These are phyloP conservation scores for Dendroctonus valens DNA, from an alignment of 1,140 invertebrate genomes.

Conservation along the genomic window DNA sequence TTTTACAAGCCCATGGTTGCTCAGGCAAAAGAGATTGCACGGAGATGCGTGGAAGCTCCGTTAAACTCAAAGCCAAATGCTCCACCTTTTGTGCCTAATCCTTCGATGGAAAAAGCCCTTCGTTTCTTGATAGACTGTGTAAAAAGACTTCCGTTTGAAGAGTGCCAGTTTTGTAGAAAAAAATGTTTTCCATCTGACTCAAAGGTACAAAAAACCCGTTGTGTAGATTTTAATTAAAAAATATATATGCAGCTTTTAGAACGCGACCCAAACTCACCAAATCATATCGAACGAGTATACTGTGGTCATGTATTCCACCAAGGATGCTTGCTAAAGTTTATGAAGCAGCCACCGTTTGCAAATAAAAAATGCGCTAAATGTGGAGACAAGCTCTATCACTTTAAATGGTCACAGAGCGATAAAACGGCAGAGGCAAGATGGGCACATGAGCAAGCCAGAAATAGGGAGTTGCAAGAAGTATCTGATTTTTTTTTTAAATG, in stretches of 20 bases:
- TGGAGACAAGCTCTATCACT: constrained; percentile 67
- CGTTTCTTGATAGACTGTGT: constrained; percentile 65
- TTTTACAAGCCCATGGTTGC: constrained; percentile 62
- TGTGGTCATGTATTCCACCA: constrained; percentile 76
- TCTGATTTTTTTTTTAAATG: constrained; percentile 65
- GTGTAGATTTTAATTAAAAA: constrained; percentile 4
- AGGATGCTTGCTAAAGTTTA: constrained; percentile 67
- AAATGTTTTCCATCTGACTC: constrained; percentile 62
- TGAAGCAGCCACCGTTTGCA: constrained; percentile 75
- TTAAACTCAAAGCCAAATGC: constrained; percentile 54
- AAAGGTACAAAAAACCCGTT: constrained; percentile 44
- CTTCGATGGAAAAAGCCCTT: constrained; percentile 61
- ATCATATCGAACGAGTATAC: constrained; percentile 69
- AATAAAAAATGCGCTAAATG: constrained; percentile 60
- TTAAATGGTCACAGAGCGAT: constrained; percentile 72
- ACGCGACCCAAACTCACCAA: constrained; percentile 58
- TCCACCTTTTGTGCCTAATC: constrained; percentile 59
- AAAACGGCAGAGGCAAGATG: constrained; percentile 72
- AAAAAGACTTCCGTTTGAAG: constrained; percentile 60
- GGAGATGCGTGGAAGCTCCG: constrained; percentile 70
- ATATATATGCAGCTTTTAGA: constrained; percentile 51
- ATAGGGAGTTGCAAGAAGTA: constrained; percentile 73
- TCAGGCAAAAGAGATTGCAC: constrained; percentile 67
- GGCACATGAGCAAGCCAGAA: constrained; percentile 75
- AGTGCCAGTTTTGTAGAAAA: constrained; percentile 64